Evolutionary conservation across 2,888 invertebrate genomes (phyloP).

Genomic region (Ommatoiulus sabulosus): DNA sequence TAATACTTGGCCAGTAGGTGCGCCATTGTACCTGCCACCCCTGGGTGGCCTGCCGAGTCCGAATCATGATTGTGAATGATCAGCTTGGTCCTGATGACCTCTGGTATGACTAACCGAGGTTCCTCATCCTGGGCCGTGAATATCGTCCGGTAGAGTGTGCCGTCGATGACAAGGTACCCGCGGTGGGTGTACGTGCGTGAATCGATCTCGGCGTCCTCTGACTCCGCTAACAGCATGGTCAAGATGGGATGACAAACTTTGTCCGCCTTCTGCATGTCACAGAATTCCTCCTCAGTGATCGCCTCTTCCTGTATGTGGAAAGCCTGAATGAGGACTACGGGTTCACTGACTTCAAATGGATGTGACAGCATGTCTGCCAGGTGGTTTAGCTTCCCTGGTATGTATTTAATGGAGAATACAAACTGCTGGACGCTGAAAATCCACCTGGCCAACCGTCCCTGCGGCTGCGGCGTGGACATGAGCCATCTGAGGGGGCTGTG

Average conservation of each 20-base stretch:
- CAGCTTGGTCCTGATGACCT: fast-evolving
- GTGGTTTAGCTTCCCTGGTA: not conserved
- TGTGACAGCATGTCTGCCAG: not conserved
- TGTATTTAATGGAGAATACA: not conserved
- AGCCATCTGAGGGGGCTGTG: not conserved
- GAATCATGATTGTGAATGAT: not conserved
- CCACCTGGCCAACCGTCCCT: not conserved
- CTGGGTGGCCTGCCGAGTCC: not conserved
- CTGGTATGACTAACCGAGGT: not conserved
- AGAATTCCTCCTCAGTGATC: not conserved
- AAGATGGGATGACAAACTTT: not conserved
- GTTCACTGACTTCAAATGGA: not conserved
- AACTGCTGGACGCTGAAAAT: not conserved
- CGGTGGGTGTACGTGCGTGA: not conserved
- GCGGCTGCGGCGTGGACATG: not conserved
- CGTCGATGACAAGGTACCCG: not conserved
- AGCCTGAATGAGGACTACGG: not conserved
- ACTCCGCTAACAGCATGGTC: not conserved
- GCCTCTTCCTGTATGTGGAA: not conserved
- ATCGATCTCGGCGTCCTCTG: not conserved
- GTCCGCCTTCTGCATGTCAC: not conserved
- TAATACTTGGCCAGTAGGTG: not conserved
- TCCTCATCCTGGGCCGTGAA: not conserved
- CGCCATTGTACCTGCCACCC: not conserved
- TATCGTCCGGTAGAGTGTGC: not conserved